These are phyloP conservation scores for Sebastolobus alascanus DNA, from an alignment of 2,797 vertebrate genomes.

Conservation along the genomic window DNA sequence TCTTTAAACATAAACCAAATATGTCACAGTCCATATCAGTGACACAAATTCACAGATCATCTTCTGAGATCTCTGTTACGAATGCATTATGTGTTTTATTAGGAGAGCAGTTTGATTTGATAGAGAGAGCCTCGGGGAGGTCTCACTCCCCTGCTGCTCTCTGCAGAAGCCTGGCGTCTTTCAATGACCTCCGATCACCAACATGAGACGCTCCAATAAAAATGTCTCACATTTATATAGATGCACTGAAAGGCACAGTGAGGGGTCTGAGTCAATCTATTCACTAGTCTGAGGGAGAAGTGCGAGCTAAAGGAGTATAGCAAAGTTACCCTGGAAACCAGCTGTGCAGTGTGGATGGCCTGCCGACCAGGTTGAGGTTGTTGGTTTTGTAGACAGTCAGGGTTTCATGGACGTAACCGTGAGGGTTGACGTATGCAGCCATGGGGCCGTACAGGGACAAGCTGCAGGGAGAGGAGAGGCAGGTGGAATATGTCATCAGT, in stretches of 20 bases:
- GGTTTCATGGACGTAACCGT: slow-evolving; percentile 97
- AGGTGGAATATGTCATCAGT: background rate
- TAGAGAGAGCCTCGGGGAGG: background rate
- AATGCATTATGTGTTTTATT: background rate
- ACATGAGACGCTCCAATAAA: background rate
- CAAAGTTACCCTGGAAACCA: slow-evolving; percentile 97
- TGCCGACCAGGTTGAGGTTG: slow-evolving; percentile 92
- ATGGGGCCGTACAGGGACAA: slow-evolving; percentile 96
- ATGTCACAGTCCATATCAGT: background rate
- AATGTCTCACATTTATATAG: background rate
- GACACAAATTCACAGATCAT: background rate
- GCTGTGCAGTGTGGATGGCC: slow-evolving; percentile 96
- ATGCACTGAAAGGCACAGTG: background rate
- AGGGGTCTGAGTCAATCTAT: background rate
- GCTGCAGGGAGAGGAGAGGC: slow-evolving; percentile 73
- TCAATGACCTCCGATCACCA: background rate
- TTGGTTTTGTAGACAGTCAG: slow-evolving; percentile 96
- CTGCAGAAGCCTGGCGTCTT: background rate
- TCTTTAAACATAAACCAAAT: background rate
- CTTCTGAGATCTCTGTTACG: background rate
- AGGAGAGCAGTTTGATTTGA: background rate
- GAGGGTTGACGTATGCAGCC: slow-evolving; percentile 98
- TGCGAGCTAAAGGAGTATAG: background rate
- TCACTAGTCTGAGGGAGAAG: background rate
- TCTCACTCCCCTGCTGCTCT: background rate